Conservation (phyloP, 92 coral and sea anemone genomes). For the Virgularia gustaviana region DNA sequence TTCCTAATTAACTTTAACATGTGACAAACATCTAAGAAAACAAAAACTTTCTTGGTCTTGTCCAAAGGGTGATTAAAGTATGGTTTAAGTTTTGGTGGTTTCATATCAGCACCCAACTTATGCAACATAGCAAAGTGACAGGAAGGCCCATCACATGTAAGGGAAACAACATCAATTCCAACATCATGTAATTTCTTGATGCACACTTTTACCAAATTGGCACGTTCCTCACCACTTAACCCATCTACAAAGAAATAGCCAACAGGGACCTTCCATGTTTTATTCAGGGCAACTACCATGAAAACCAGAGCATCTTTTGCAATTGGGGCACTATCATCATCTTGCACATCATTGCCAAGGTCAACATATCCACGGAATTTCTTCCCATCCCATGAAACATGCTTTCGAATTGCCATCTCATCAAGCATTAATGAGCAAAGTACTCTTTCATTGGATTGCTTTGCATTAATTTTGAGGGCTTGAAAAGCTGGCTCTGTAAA, state of each 20-base stretch:
- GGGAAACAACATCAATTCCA: neutral
- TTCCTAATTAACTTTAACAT: constrained; percentile 11
- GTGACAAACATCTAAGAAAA: constrained; percentile 11
- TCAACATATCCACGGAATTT: constrained; percentile 16
- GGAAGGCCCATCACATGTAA: constrained; percentile 21
- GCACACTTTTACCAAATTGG: constrained; percentile 2
- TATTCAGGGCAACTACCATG: constrained; percentile 9
- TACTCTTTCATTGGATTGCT: neutral
- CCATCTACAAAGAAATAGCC: constrained; percentile 31
- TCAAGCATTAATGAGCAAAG: constrained; percentile 7
- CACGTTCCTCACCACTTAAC: constrained; percentile 12
- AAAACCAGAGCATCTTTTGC: constrained; percentile 12
- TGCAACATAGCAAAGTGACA: neutral
- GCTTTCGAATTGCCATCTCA: constrained; percentile 21
- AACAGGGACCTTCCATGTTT: constrained; percentile 14
- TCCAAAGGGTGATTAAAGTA: constrained; percentile 21
- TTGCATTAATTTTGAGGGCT: neutral
- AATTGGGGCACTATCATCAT: constrained; percentile 17
- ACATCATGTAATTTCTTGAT: constrained; percentile 22
- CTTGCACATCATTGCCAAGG: constrained; percentile 12
- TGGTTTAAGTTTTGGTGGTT: neutral
- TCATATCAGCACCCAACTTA: constrained; percentile 5
- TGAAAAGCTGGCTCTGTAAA: constrained; percentile 21
- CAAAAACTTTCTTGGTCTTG: neutral
- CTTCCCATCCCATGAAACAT: constrained; percentile 24